Evolutionary conservation across 2,888 invertebrate genomes (phyloP), one percentile per base, ranked within the genome.

Genomic region (Cheiracanthium punctorium): DNA sequence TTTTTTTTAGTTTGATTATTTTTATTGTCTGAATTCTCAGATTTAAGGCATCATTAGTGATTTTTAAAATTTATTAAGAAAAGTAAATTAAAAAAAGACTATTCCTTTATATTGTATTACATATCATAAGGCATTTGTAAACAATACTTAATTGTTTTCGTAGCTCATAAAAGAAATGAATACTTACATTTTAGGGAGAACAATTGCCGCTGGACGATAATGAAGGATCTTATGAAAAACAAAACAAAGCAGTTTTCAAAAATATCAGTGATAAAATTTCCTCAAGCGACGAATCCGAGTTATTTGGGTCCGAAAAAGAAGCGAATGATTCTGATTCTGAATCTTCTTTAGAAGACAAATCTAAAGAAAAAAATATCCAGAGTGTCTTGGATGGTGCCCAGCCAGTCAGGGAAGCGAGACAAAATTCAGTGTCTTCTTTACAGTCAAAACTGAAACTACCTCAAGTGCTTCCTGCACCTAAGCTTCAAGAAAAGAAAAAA

Each of bases 231-330:
- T n/a, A n/a, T n/a, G 70, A n/a, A 43, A 41, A 28, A 28, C 67
- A 10, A 32, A 69, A 37, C 52, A 52, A 73, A 20, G 4, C 12
- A 29, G 30, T 32, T 12, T 28, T 52, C 24, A 20, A 43, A 64
- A 74, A 37, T 64, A 65, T 67, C 12, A 85, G 73, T 52, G 84
- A 85, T 69, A 29, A 69, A 24, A 48, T 52, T 43, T 84, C 84
- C 0, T 85, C 84, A 8, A 85, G 84, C 58, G 84, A 85, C 32
- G 84, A 85, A 43, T 85, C 84, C 43, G 84, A 85, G 5, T 32
- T 85, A 20, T 85, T 85, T 74, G 84, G 84, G 24, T 79, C 73
- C 28, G 84, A 79, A 58, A 85, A 74, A 64, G 79, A 73, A n/a
- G 73, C 58, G 28, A 85, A 85, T 64, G 84, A 70, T 41, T 79